Base-by-base conservation (phyloP, 2,888 invertebrate species). In the Drosophila nigritarsus region DNA sequence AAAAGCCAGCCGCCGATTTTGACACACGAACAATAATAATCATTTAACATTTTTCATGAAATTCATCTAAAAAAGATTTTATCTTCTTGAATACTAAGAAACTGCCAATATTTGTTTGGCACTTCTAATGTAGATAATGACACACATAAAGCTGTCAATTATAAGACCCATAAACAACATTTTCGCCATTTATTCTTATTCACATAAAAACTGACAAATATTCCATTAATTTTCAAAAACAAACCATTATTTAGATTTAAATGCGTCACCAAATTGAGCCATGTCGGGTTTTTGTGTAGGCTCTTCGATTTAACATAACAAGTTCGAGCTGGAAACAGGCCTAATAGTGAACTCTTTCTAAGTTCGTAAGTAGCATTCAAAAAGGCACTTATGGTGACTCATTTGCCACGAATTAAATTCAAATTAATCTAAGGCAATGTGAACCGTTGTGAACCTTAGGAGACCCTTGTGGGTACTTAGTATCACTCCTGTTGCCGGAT, bases 401-500 rank as follows among this genome's bases (percentile, higher is more conserved):
- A 59, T 70, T 70, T 50, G 40, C 32, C 24, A 34, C 34, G 34
- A 59, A 63, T 34, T 48, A 34, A 56, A 63, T 42, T 66, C 45
- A 38, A 60, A 58, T 72, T 54, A 42, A 63, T 51, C 58, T n/a
- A 48, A 49, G 55, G 45, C 42, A 51, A 49, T 64, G 54, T 38
- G 11, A 51, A 36, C 53, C 13, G 30, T 36, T 42, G 9, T 27
- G 18, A 20, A 29, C 27, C 20, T 20, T n/a, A 3, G 27, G 40
- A 32, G 58, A 50, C 65, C 72, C 72, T 50, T 65, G 63, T 55
- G 61, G 53, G 73, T 67, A 51, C 65, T 79, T 80, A 74, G 72
- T 77, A 58, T 51, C 58, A 50, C 64, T 77, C 65, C 85, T 83
- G 74, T 73, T 67, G 70, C 56, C 54, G 62, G 73, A 73, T 83